A percentile compares a stretch with the other conserved stretches of the same genome.
Conservation (phyloP, 2,797 vertebrate genomes). For the Anabacerthia variegaticeps region DNA sequence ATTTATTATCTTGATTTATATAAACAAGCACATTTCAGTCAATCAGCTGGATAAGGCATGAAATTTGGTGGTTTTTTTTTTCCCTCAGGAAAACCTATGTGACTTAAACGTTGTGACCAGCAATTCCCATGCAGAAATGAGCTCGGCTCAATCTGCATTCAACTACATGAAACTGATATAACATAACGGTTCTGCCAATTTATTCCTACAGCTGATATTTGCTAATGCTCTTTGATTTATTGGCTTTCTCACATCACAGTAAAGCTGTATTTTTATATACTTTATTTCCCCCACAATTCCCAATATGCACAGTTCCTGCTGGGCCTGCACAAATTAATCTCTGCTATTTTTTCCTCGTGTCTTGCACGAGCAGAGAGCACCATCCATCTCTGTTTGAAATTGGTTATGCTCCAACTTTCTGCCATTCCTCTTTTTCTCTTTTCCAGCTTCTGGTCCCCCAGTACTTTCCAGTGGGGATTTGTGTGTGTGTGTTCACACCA, state of each 20-base stretch:
- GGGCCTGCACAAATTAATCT: slow-evolving; percentile 43
- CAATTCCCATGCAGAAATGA: background rate
- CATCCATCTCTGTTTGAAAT: slow-evolving; percentile 18
- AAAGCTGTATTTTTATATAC: background rate
- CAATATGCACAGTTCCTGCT: slow-evolving; percentile 37
- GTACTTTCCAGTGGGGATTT: background rate
- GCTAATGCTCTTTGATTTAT: slow-evolving; percentile 46
- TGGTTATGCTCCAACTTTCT: background rate
- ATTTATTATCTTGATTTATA: background rate
- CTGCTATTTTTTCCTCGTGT: background rate
- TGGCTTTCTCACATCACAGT: background rate
- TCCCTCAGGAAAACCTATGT: background rate
- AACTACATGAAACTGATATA: background rate
- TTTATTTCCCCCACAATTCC: slow-evolving; percentile 36
- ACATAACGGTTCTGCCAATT: background rate
- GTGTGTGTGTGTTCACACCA: background rate
- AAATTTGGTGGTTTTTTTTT: background rate
- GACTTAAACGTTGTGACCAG: background rate
- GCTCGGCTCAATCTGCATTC: slow-evolving; percentile 11
- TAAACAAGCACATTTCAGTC: background rate
- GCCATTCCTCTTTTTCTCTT: background rate
- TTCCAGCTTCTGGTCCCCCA: background rate
- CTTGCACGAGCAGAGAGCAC: background rate
- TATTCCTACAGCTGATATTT: slow-evolving; percentile 44
- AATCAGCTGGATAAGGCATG: background rate